A percentile compares a stretch with the other conserved stretches of the same genome.
phyloP scores from a whole-genome alignment of 2,888 invertebrate genomes.

The Dendrolimus houi region DNA sequence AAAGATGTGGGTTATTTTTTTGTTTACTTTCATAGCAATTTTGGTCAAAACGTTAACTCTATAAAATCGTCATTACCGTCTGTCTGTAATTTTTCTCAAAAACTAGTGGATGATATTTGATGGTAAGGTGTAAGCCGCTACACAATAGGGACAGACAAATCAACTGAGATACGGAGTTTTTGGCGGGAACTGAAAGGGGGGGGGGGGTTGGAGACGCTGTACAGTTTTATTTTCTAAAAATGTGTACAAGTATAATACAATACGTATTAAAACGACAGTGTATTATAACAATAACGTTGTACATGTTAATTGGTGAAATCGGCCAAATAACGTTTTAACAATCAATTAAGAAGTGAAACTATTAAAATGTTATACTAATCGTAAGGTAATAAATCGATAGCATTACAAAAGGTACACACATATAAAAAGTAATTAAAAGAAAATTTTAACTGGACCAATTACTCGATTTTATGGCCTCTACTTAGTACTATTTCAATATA shows the following conservation, averaged over 20 bases:
- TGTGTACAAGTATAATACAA: too few relatives aligned
- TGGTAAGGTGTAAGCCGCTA: too few relatives aligned
- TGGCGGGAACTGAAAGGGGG: too few relatives aligned
- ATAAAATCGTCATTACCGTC: too few relatives aligned
- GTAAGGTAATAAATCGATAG: slow-evolving; percentile 62
- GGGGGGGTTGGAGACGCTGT: too few relatives aligned
- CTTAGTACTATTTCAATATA: slow-evolving; percentile 17
- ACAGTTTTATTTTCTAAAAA: too few relatives aligned
- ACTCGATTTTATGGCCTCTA: slow-evolving; percentile 17
- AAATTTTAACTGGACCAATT: slow-evolving; percentile 5
- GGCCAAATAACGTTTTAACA: slow-evolving; percentile 60
- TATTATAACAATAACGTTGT: not conserved
- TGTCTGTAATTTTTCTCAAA: too few relatives aligned
- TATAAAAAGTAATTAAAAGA: slow-evolving; percentile 9
- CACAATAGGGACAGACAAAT: too few relatives aligned
- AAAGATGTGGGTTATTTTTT: not conserved
- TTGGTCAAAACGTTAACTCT: not conserved
- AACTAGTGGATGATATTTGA: too few relatives aligned
- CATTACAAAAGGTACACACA: slow-evolving; percentile 56
- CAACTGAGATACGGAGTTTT: too few relatives aligned
- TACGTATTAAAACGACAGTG: not conserved
- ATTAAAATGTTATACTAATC: slow-evolving; percentile 61
- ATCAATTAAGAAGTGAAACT: slow-evolving; percentile 59
- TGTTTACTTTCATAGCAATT: not conserved
- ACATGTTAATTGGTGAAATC: slow-evolving; percentile 55